A percentile compares a stretch with the other conserved stretches of the same genome.
Evolutionary conservation across 2,797 vertebrate genomes (phyloP).

Genomic region (Tympanoctomys barrerae): DNA sequence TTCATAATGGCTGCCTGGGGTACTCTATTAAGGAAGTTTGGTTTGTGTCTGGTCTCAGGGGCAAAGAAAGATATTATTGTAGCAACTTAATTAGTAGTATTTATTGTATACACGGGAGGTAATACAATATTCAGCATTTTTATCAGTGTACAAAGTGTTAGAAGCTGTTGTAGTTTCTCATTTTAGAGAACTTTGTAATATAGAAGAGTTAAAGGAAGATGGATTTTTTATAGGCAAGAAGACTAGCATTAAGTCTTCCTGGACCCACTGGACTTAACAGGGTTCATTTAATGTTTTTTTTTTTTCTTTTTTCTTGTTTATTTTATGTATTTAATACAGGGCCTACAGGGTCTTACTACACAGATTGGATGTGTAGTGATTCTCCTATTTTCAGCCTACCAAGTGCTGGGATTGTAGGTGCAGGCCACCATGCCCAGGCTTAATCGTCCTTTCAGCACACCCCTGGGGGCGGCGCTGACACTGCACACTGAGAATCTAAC

Average conservation of each 20-base stretch:
- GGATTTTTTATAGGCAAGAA: not conserved
- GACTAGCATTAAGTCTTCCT: not conserved
- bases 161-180: constrained; percentile 16
- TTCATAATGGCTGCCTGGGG: not conserved
- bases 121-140: not conserved
- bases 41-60: not conserved
- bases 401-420: too few species aligned
- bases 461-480: too few species aligned
- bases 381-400: too few species aligned
- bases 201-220: constrained; percentile 7
- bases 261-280: too few species aligned
- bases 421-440: too few species aligned
- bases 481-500: too few species aligned
- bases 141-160: constrained; percentile 30
- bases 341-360: too few species aligned
- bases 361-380: too few species aligned
- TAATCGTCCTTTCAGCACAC: too few species aligned
- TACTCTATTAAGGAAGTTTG: constrained; percentile 1
- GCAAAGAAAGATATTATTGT: constrained; percentile 24
- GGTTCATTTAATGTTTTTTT: too few species aligned
- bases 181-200: constrained; percentile 31
- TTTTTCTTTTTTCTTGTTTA: too few species aligned
- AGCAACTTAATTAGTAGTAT: not conserved
- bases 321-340: too few species aligned
- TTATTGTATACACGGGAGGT: not conserved